Conservation (phyloP, 2,113 vertebrate genomes). For the Butorides virescens region DNA sequence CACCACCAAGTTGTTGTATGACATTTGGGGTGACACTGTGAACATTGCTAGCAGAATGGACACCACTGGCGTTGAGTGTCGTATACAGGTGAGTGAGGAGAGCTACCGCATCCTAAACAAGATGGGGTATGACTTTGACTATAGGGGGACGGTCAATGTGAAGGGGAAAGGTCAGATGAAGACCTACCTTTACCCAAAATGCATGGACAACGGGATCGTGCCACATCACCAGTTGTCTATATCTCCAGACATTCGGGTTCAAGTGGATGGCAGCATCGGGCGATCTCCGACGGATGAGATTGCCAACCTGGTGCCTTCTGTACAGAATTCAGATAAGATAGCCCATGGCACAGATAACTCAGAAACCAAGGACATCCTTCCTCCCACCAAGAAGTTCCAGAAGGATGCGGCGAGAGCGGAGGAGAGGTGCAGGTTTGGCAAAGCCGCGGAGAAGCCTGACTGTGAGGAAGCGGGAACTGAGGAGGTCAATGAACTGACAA, state of each 20-base stretch:
- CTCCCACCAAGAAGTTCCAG: conserved; percentile 64
- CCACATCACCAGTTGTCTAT: conserved; percentile 85
- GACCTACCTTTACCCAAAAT: conserved; percentile 95
- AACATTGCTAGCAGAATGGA: conserved; percentile 99
- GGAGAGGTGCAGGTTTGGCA: conserved; percentile 60
- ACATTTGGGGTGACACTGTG: conserved; percentile 99
- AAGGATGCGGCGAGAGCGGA: conserved; percentile 46
- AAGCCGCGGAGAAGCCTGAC: conserved; percentile 61
- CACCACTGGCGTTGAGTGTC: conserved; percentile 95
- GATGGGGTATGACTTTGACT: conserved; percentile 97
- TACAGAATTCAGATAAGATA: conserved; percentile 67
- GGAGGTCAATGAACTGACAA: conserved; percentile 84
- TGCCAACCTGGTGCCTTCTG: conserved; percentile 84
- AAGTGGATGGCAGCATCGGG: conserved; percentile 99
- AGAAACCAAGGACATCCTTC: conserved; percentile 63
- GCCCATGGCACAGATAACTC: conserved; percentile 52
- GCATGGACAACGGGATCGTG: conserved; percentile 84
- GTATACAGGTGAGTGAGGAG: conserved; percentile 97
- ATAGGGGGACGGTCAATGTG: conserved; percentile 96
- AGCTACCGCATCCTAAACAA: conserved; percentile 89
- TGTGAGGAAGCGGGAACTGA: conserved; percentile 69
- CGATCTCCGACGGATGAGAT: conserved; percentile 96
- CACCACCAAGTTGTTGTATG: conserved; percentile 96
- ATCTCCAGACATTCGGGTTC: conserved; percentile 93
- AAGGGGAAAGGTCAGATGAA: conserved; percentile 99